Evolutionary conservation across 2,888 invertebrate species (phyloP).

Genomic region (Drepanosiphum platanoidis): DNA sequence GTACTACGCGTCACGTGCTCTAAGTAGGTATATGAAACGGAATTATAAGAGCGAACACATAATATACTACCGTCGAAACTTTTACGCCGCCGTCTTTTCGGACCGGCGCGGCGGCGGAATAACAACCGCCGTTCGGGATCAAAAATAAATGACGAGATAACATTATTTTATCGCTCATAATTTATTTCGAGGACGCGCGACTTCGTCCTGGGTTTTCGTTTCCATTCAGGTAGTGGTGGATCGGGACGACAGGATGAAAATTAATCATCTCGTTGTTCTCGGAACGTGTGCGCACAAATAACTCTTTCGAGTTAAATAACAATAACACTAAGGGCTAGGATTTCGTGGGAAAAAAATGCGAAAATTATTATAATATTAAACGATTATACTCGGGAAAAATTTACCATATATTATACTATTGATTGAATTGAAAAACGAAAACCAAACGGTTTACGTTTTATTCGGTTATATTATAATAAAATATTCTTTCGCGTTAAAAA

Average conservation of each 20-base stretch:
- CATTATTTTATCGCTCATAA: neutral
- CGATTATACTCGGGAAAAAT: too few relatives aligned
- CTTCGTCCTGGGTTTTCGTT: neutral
- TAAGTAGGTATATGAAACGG: neutral
- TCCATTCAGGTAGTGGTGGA: neutral
- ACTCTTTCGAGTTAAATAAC: too few relatives aligned
- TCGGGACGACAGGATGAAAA: neutral
- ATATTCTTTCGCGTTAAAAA: too few relatives aligned
- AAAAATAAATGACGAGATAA: constrained; percentile 3
- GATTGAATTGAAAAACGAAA: too few relatives aligned
- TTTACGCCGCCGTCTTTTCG: neutral
- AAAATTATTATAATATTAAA: too few relatives aligned
- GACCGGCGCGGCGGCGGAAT: too few relatives aligned
- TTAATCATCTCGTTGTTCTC: neutral
- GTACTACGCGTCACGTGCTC: neutral
- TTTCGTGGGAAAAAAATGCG: too few relatives aligned
- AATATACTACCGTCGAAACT: neutral
- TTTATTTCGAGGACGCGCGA: neutral
- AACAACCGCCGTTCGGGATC: constrained; percentile 3
- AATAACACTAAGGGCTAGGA: too few relatives aligned
- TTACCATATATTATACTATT: too few relatives aligned
- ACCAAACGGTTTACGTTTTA: too few relatives aligned
- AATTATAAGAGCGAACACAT: neutral
- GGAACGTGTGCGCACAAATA: neutral
- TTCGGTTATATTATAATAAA: too few relatives aligned